phyloP scores from a whole-genome alignment of 2,888 invertebrate genomes.

The Acanthoscelides obtectus region DNA sequence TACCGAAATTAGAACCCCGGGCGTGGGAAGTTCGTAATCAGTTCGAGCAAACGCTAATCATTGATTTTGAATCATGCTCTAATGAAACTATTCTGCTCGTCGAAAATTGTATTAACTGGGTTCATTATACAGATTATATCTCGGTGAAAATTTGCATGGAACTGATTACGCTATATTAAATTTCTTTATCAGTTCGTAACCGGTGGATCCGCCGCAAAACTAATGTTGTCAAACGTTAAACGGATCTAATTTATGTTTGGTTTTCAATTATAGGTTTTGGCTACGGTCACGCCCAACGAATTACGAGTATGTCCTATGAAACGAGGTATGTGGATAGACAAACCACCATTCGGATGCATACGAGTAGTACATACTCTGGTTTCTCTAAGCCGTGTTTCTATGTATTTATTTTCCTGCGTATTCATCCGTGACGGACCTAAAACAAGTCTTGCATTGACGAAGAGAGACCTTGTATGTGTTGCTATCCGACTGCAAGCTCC shows the following conservation, averaged over 20 bases:
- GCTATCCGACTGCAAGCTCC: too few relatives aligned
- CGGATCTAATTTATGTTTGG: background rate
- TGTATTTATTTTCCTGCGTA: too few relatives aligned
- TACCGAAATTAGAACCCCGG: background rate
- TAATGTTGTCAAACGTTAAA: background rate
- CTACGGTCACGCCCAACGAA: too few relatives aligned
- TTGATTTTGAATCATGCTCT: slow-evolving; percentile 18
- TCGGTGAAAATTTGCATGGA: background rate
- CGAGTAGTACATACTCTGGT: too few relatives aligned
- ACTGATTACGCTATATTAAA: background rate
- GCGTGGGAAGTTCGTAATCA: background rate
- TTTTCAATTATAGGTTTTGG: background rate
- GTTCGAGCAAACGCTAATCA: slow-evolving; percentile 15
- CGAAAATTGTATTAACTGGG: background rate
- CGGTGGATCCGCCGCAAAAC: background rate
- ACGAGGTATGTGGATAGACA: too few relatives aligned
- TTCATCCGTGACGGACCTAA: too few relatives aligned
- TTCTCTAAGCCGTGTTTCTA: too few relatives aligned
- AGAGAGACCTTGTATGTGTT: too few relatives aligned
- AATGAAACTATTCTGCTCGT: slow-evolving; percentile 23
- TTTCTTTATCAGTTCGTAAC: background rate
- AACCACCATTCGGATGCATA: too few relatives aligned
- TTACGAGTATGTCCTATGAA: too few relatives aligned
- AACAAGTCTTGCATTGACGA: too few relatives aligned
- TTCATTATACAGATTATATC: background rate